A percentile compares a stretch with the other conserved stretches of the same genome.
phyloP scores from a whole-genome alignment of 1,140 invertebrate species.

The Ctenoplectra terminalis region DNA sequence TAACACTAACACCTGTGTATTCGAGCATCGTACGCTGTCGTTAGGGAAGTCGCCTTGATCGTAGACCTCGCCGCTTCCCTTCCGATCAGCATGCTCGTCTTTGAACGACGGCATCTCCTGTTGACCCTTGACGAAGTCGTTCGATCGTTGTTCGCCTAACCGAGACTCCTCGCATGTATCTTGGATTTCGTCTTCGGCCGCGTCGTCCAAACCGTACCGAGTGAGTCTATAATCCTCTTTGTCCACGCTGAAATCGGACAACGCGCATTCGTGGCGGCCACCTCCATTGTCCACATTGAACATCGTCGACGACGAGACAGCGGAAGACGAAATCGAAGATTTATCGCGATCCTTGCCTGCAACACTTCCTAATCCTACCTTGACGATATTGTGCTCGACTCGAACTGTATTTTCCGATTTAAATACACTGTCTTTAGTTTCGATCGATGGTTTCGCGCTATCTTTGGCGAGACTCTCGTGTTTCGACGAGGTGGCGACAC shows the following conservation, averaged over 20 bases:
- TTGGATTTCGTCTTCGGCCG: background rate
- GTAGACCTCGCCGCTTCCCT: background rate
- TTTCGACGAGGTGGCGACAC: conserved; percentile 25
- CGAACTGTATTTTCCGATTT: background rate
- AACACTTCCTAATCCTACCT: background rate
- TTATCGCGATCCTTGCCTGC: conserved; percentile 22
- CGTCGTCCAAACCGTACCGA: conserved; percentile 45
- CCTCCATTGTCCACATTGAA: conserved; percentile 29
- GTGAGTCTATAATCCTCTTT: conserved; percentile 61
- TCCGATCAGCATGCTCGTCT: background rate
- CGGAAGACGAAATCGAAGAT: conserved; percentile 32
- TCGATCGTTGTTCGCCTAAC: background rate
- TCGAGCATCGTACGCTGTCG: conserved; percentile 17
- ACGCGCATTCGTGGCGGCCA: conserved; percentile 56
- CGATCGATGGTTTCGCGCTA: background rate
- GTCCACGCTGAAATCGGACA: conserved; percentile 61
- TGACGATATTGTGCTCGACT: background rate
- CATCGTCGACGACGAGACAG: conserved; percentile 16
- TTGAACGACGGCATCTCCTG: background rate
- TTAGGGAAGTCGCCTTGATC: conserved; percentile 3
- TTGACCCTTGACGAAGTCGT: background rate
- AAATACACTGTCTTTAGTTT: background rate
- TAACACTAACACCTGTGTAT: conserved; percentile 31
- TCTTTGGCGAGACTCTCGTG: background rate
- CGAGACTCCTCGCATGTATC: background rate